These are phyloP conservation scores for Cheilosia vulpina DNA, from an alignment of 2,888 invertebrate species.

Conservation along the genomic window DNA sequence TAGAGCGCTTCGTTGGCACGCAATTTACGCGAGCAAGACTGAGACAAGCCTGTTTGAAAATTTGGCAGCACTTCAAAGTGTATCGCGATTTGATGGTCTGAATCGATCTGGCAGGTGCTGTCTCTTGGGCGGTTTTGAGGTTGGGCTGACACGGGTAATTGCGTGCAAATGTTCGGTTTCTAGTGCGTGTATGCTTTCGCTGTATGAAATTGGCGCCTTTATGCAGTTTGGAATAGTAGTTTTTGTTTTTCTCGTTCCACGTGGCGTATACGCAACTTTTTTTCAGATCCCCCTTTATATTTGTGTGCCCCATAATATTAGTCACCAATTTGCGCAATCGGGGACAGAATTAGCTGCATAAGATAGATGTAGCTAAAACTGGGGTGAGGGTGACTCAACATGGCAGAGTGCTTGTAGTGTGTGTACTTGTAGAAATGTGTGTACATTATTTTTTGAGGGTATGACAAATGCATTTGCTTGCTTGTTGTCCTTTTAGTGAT, in stretches of 20 bases:
- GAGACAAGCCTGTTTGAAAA: slow-evolving; percentile 23
- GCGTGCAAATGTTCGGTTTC: slow-evolving; percentile 14
- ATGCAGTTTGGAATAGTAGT: background rate
- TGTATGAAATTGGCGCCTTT: slow-evolving; percentile 29
- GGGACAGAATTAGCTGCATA: slow-evolving; percentile 12
- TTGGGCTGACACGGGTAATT: slow-evolving; percentile 43
- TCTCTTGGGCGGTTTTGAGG: slow-evolving; percentile 41
- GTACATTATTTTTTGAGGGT: too few species aligned
- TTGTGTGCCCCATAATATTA: background rate
- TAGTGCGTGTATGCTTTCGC: slow-evolving; percentile 22
- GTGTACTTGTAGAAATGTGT: background rate
- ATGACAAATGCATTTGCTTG: too few species aligned
- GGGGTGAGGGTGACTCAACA: background rate
- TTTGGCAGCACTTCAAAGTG: slow-evolving; percentile 70
- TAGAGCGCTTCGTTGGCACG: slow-evolving; percentile 28
- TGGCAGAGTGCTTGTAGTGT: background rate
- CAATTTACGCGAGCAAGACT: slow-evolving; percentile 1
- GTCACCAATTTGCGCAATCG: slow-evolving; percentile 17
- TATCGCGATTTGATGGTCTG: slow-evolving; percentile 53
- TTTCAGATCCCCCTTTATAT: background rate
- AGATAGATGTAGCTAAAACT: background rate
- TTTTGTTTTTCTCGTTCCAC: background rate
- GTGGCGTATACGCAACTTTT: slow-evolving; percentile 54
- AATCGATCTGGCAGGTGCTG: slow-evolving; percentile 65
- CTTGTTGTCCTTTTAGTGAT: too few species aligned